Base-by-base conservation (phyloP, 30 jellyfish, hydroid and myxozoan genomes). In the Pseudorhiza aurosa region DNA sequence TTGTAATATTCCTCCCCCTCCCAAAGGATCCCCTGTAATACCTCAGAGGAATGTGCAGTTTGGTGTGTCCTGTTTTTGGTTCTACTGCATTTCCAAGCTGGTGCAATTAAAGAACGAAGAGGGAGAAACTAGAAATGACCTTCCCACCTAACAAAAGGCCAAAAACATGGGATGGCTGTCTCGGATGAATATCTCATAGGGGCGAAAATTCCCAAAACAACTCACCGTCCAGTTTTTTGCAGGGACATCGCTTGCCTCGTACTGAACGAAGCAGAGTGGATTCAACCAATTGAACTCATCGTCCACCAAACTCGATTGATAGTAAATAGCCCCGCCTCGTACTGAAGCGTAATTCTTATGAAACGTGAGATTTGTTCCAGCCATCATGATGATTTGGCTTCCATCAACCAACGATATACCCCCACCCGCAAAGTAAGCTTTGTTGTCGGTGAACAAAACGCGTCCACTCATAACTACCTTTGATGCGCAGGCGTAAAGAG, bases 171-270 rank as follows among this genome's bases (percentile, higher is more conserved):
- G n/a, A n/a, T n/a, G n/a, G n/a, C n/a, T n/a, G n/a, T n/a, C n/a
- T n/a, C n/a, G n/a, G n/a, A n/a, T n/a, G n/a, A n/a, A n/a, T n/a
- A n/a, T n/a, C n/a, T n/a, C n/a, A n/a, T n/a, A n/a, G n/a, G n/a
- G n/a, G n/a, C n/a, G n/a, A n/a, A n/a, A n/a, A n/a, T n/a, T n/a
- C n/a, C n/a, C n/a, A n/a, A n/a, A n/a, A n/a, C n/a, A n/a, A 59
- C 88, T 85, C 65, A 85, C 95, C 40, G 72, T 65, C 95, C 95
- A 85, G 31, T 85, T 25, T 36, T 64, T 56, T 4, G 88, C 81
- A 18, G 95, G 78, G 3, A 73, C 85, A 11, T 19, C 17, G 9
- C 55, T 53, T 12, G 0, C 19, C 14, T 37, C 83, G 30, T 85
- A 85, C 73, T 85, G 95, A 49, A 85, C 4, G 26, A 85, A 85